Conservation (phyloP, 1,140 invertebrate species). For the Pogonomyrmex barbatus region DNA sequence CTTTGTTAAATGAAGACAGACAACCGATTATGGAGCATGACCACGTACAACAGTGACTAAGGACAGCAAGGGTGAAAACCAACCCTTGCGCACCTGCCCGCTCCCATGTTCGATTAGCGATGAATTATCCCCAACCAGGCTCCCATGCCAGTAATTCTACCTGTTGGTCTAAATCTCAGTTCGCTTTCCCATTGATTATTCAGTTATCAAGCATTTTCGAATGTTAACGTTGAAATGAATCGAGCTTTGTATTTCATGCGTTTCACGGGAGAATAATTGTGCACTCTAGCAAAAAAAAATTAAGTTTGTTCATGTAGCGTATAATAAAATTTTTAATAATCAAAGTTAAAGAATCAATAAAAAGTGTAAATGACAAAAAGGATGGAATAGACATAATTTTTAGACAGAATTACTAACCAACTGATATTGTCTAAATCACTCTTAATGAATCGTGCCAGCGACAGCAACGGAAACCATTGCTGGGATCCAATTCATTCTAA, state of each 20-base stretch:
- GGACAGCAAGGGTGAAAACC: constrained; percentile 74
- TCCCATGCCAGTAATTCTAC: constrained; percentile 74
- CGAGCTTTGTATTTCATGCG: background rate
- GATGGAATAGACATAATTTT: constrained; percentile 26
- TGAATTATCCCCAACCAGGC: constrained; percentile 77
- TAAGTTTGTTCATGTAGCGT: constrained; percentile 7
- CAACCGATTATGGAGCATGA: constrained; percentile 75
- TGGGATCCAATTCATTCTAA: constrained; percentile 62
- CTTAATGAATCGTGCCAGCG: constrained; percentile 65
- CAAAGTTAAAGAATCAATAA: background rate
- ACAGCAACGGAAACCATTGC: constrained; percentile 41
- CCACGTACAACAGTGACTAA: constrained; percentile 68
- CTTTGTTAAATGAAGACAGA: constrained; percentile 69
- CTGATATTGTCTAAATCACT: constrained; percentile 63
- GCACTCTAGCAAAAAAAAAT: constrained; percentile 34
- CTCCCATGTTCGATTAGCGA: constrained; percentile 80
- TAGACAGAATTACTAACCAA: constrained; percentile 22
- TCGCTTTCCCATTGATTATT: constrained; percentile 54
- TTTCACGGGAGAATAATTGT: constrained; percentile 10
- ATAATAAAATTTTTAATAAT: background rate
- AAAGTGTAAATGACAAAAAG: constrained; percentile 35
- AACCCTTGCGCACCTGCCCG: constrained; percentile 77
- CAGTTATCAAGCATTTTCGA: constrained; percentile 51
- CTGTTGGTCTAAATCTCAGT: constrained; percentile 75
- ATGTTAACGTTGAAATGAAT: constrained; percentile 49